Evolutionary conservation across 2,888 invertebrate genomes (phyloP).

Genomic region (Clistopyga incitator): DNA sequence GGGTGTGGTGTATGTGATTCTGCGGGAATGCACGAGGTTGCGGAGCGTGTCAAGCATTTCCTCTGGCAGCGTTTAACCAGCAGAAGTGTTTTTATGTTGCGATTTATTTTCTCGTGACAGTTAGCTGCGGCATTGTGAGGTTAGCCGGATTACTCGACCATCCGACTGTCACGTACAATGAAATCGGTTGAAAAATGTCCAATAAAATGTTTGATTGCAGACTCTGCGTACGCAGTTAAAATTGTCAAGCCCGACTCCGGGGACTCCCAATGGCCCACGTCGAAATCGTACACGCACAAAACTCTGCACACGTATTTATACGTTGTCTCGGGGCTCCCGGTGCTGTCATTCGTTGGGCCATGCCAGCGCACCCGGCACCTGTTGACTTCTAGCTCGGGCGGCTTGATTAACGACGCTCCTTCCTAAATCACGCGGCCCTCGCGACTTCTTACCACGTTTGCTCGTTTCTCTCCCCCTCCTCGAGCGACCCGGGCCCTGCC

Average conservation of each 20-base stretch:
- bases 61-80: conserved; percentile 9
- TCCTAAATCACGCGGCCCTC: conserved; percentile 73
- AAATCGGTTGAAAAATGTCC: no score
- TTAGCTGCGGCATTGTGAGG: not conserved
- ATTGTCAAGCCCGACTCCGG: not conserved
- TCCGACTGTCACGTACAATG: not conserved
- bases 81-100: not conserved
- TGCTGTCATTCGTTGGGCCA: conserved; percentile 58
- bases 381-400: conserved; percentile 74
- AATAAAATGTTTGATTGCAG: no score
- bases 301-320: conserved; percentile 10
- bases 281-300: not conserved
- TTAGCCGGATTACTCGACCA: not conserved
- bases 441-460: conserved; percentile 55
- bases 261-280: not conserved
- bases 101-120: not conserved
- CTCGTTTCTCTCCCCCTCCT: conserved; percentile 53
- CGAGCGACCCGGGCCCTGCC: conserved; percentile 19
- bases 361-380: conserved; percentile 72
- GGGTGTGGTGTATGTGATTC: not conserved
- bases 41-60: conserved; percentile 36
- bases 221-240: not conserved
- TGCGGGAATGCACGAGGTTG: conserved; percentile 15
- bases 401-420: conserved; percentile 77
- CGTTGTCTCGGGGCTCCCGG: conserved; percentile 27